These are phyloP conservation scores for Orycteropus afer DNA, from an alignment of 2,113 vertebrate species.

Conservation along the genomic window DNA sequence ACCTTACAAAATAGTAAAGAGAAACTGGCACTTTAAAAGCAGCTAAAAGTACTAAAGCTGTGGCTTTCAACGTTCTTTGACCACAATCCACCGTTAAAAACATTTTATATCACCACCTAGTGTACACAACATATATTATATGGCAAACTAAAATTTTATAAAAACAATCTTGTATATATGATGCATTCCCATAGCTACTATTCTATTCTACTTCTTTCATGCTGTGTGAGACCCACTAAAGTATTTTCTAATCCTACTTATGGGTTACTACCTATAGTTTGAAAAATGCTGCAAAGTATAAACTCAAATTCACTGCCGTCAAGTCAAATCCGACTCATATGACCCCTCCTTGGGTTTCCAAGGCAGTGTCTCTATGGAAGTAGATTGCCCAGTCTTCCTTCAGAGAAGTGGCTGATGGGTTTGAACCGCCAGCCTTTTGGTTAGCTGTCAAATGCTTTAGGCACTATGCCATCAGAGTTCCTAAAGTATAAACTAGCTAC, in stretches of 20 bases:
- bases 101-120: conserved; percentile 53
- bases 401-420: too few species aligned
- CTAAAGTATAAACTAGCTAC: neutral
- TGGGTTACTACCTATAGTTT: neutral
- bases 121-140: conserved; percentile 19
- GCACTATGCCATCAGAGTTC: too few species aligned
- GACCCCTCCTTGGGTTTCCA: too few species aligned
- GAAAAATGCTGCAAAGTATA: neutral
- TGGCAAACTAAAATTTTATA: conserved; percentile 24
- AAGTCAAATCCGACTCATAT: too few species aligned
- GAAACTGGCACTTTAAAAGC: conserved; percentile 45
- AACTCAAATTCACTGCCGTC: too few species aligned
- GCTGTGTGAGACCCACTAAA: neutral
- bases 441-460: too few species aligned
- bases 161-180: conserved; percentile 5
- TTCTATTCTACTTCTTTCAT: conserved; percentile 8
- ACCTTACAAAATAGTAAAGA: conserved; percentile 55
- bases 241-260: neutral
- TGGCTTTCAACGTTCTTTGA: conserved; percentile 33
- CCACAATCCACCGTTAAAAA: conserved; percentile 13
- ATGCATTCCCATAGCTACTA: neutral
- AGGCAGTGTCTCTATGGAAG: too few species aligned
- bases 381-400: too few species aligned
- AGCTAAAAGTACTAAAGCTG: conserved; percentile 54
- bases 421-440: too few species aligned